These are phyloP conservation scores for Lepidurus packardi DNA, from an alignment of 1,140 invertebrate genomes.

Conservation along the genomic window DNA sequence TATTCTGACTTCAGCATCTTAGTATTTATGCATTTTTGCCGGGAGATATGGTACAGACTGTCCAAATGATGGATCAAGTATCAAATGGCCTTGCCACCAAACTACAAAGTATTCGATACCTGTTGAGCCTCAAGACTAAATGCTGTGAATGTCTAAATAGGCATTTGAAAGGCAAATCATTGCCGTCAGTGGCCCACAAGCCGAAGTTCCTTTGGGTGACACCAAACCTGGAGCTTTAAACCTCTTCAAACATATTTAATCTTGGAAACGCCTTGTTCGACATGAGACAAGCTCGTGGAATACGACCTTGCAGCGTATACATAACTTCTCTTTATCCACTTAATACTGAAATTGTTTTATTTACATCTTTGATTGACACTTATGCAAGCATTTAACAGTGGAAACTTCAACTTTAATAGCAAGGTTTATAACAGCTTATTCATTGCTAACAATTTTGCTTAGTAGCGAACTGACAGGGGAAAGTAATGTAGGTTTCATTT, in stretches of 20 bases:
- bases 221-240: background rate
- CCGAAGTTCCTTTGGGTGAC: background rate
- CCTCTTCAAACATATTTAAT: background rate
- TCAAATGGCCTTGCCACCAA: background rate
- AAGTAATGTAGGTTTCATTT: too few relatives aligned
- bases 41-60: background rate
- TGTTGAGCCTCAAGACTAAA: background rate
- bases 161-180: constrained; percentile 11
- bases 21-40: background rate
- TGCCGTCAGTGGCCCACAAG: background rate
- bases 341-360: too few relatives aligned
- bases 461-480: too few relatives aligned
- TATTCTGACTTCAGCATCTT: background rate
- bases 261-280: background rate
- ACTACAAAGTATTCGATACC: background rate
- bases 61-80: background rate
- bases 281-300: too few relatives aligned
- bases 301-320: too few relatives aligned
- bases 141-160: background rate
- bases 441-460: too few relatives aligned
- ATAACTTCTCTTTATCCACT: too few relatives aligned
- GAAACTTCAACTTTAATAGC: too few relatives aligned
- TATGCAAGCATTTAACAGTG: too few relatives aligned
- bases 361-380: too few relatives aligned
- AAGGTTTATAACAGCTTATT: too few relatives aligned